Evolutionary conservation across 1,140 invertebrate genomes (phyloP).

Genomic region (Saccostrea glomerata): DNA sequence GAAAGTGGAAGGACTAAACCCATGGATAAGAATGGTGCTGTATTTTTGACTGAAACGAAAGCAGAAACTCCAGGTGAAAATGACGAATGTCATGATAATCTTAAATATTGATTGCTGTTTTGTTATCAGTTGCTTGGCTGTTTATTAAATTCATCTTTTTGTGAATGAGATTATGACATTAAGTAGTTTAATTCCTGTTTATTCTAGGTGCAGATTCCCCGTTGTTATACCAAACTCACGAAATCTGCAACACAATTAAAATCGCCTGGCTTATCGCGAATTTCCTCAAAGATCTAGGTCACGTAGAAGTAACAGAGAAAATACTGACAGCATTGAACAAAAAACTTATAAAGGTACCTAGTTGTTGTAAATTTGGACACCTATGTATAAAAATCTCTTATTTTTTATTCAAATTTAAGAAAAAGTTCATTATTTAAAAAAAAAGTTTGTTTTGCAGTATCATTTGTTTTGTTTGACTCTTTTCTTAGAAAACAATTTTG

Average conservation of each 20-base stretch:
- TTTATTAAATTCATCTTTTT: neutral
- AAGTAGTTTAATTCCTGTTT: neutral
- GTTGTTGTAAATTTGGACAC: neutral
- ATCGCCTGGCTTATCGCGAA: conserved; percentile 48
- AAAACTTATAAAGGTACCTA: conserved; percentile 49
- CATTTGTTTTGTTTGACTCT: too few species aligned
- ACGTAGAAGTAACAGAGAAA: conserved; percentile 38
- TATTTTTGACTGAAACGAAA: conserved; percentile 14
- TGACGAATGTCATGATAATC: neutral
- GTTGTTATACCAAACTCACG: neutral
- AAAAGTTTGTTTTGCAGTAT: too few species aligned
- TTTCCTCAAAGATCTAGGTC: conserved; percentile 52
- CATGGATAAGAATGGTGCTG: conserved; percentile 6
- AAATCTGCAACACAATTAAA: conserved; percentile 41
- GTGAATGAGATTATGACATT: neutral
- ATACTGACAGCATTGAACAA: conserved; percentile 45
- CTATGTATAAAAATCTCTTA: too few species aligned
- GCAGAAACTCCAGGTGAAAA: conserved; percentile 22
- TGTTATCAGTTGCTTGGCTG: neutral
- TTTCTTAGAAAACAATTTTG: too few species aligned
- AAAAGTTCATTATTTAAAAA: too few species aligned
- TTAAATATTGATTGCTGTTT: neutral
- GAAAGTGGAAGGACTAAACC: neutral
- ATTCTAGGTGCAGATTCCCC: neutral
- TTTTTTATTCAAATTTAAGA: too few species aligned